phyloP scores from a whole-genome alignment of 2,113 vertebrate genomes.

The Menidia beryllina region DNA sequence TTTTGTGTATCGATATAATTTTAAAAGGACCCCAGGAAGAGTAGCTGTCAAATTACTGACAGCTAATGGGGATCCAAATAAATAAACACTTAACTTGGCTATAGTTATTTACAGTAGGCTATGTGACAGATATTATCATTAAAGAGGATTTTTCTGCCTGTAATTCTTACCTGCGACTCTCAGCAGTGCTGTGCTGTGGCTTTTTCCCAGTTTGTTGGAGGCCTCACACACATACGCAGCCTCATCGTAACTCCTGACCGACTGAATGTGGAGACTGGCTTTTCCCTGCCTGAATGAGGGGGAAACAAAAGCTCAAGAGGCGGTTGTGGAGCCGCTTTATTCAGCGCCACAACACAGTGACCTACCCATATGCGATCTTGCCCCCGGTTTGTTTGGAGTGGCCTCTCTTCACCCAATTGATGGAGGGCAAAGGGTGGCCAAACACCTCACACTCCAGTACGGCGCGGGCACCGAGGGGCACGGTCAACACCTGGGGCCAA shows the following conservation, averaged over 20 bases:
- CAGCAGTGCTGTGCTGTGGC: conserved; percentile 62
- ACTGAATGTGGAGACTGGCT: conserved; percentile 77
- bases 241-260: conserved; percentile 78
- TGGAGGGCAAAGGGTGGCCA: conserved; percentile 76
- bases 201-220: conserved; percentile 73
- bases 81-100: neutral
- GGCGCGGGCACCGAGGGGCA: conserved; percentile 74
- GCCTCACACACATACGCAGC: conserved; percentile 80
- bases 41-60: too few species aligned
- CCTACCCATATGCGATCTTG: conserved; percentile 72
- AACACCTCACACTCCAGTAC: conserved; percentile 78
- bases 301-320: neutral
- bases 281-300: conserved; percentile 71
- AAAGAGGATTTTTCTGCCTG: neutral
- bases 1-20: too few species aligned
- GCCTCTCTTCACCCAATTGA: conserved; percentile 80
- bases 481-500: conserved; percentile 70
- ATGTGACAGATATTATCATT: neutral
- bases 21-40: too few species aligned
- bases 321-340: neutral
- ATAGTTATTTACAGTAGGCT: neutral
- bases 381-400: conserved; percentile 79
- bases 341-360: neutral
- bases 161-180: conserved; percentile 76
- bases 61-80: too few species aligned